Percentiles rank a stretch among this genome's conserved stretches.
These are phyloP conservation scores for Phortica variegata DNA, from an alignment of 1,140 invertebrate species.

Conservation along the genomic window DNA sequence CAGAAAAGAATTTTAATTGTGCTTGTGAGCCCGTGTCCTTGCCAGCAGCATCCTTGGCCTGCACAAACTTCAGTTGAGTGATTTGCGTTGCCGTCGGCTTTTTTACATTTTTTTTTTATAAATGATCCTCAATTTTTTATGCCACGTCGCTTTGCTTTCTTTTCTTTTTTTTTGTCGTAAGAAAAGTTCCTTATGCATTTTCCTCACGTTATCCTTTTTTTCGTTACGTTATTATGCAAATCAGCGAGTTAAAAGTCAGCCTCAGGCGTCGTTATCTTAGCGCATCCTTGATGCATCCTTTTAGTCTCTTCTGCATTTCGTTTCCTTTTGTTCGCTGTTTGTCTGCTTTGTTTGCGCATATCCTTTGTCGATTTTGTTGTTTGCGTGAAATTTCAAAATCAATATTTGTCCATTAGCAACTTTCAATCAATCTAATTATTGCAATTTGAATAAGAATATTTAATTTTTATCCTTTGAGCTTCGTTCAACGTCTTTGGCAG, in stretches of 20 bases:
- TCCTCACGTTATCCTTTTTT: slow-evolving; percentile 1
- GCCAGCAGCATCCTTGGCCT: no score
- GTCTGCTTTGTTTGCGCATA: slow-evolving; percentile 3
- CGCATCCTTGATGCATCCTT: no score
- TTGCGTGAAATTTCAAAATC: slow-evolving; percentile 24
- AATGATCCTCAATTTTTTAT: no score
- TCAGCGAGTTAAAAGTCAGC: slow-evolving; percentile 10
- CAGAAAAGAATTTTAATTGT: no score
- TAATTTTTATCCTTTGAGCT: no score
- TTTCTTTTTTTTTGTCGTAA: background rate
- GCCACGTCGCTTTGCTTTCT: background rate
- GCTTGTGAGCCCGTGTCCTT: no score
- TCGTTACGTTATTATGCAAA: slow-evolving; percentile 17
- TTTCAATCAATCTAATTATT: slow-evolving; percentile 45
- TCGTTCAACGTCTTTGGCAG: no score
- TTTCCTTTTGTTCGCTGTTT: slow-evolving; percentile 1
- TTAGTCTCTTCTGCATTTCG: background rate
- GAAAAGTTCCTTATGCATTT: background rate
- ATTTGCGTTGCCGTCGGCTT: no score
- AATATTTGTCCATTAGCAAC: slow-evolving; percentile 51
- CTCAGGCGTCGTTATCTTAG: no score
- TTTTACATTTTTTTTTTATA: no score
- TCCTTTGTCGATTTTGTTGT: slow-evolving; percentile 4
- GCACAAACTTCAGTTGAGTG: no score
- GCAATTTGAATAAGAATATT: no score